Percentiles rank a stretch among this genome's conserved stretches.
These are phyloP conservation scores for Zosterops japonicus DNA, from an alignment of 2,113 vertebrate species.

Conservation along the genomic window DNA sequence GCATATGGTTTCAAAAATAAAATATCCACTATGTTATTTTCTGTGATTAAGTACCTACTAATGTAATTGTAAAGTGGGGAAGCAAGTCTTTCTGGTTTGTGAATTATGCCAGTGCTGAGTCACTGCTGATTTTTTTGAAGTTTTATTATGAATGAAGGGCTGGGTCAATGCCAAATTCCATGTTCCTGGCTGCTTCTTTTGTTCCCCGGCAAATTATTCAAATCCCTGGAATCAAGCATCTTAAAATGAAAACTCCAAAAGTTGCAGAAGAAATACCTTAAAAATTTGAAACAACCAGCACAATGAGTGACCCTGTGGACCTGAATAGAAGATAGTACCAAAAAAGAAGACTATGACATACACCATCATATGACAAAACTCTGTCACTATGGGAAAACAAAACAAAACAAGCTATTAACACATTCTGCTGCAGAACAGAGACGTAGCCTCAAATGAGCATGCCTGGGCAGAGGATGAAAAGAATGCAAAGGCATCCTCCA, in stretches of 20 bases:
- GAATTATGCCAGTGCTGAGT: constrained; percentile 28
- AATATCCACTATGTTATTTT: constrained; percentile 41
- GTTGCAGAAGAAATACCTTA: neutral
- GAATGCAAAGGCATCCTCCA: neutral
- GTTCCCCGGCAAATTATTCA: neutral
- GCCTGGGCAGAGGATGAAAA: neutral
- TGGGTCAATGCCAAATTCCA: neutral
- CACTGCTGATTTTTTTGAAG: neutral
- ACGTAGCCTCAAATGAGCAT: neutral
- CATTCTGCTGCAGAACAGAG: neutral
- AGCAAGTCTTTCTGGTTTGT: constrained; percentile 37
- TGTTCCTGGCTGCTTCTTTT: neutral
- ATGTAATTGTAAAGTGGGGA: constrained; percentile 18
- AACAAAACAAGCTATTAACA: neutral
- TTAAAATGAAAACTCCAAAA: neutral
- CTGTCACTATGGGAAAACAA: neutral
- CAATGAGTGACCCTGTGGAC: neutral
- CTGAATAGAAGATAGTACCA: neutral
- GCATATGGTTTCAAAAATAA: constrained; percentile 25
- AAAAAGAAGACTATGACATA: neutral
- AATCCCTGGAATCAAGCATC: neutral
- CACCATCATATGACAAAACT: neutral
- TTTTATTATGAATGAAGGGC: constrained; percentile 12
- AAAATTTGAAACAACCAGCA: neutral
- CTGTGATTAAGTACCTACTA: constrained; percentile 3